Evolutionary conservation across 1,140 invertebrate species (phyloP).

Genomic region (Drosophila athabasca): DNA sequence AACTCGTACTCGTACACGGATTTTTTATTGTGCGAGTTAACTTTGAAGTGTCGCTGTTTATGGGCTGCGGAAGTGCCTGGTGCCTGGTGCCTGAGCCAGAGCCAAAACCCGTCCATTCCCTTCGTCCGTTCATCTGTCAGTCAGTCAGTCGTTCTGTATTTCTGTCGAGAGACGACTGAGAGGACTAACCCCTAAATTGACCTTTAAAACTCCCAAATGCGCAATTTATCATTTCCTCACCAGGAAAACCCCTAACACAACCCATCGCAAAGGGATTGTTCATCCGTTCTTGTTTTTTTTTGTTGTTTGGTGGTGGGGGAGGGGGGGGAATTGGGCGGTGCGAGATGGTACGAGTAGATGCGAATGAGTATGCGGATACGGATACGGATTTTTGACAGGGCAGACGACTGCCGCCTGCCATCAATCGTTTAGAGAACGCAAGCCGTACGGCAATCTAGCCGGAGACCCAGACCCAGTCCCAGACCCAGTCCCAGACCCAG

Average conservation of each 20-base stretch:
- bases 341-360: background rate
- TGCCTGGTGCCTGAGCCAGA: background rate
- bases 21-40: slow-evolving; percentile 79
- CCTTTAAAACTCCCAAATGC: slow-evolving; percentile 83
- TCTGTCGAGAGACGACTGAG: slow-evolving; percentile 5
- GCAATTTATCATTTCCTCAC: slow-evolving; percentile 83
- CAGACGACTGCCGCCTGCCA: slow-evolving; percentile 52
- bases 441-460: slow-evolving; percentile 15
- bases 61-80: slow-evolving; percentile 42
- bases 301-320: too few relatives aligned
- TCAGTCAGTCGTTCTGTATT: slow-evolving; percentile 51
- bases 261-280: slow-evolving; percentile 1
- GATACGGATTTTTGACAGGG: slow-evolving; percentile 56
- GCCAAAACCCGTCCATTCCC: background rate
- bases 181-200: slow-evolving; percentile 80
- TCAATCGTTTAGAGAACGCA: slow-evolving; percentile 74
- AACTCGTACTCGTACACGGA: slow-evolving; percentile 46
- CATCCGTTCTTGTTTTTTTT: too few relatives aligned
- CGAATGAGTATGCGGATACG: slow-evolving; percentile 15
- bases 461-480: too few relatives aligned
- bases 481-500: too few relatives aligned
- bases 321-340: too few relatives aligned
- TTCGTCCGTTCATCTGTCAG: slow-evolving; percentile 51
- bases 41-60: slow-evolving; percentile 78
- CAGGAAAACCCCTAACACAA: slow-evolving; percentile 24